Conservation (phyloP, 2,113 vertebrate genomes). For the Rhynchopsitta pachyrhyncha region DNA sequence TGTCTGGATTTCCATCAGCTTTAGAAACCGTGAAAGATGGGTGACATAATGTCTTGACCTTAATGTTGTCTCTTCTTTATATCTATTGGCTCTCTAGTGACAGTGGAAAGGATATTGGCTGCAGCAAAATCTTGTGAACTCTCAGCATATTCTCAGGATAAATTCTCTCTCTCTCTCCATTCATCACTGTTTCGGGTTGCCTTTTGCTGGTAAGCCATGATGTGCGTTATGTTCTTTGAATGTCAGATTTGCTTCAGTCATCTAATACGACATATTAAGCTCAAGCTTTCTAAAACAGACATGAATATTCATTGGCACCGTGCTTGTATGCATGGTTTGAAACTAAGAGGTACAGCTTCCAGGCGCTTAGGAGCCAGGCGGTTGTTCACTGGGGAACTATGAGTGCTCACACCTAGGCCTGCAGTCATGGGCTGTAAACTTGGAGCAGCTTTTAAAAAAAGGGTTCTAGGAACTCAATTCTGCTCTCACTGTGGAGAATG, state of each 20-base stretch:
- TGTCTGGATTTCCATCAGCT: not conserved
- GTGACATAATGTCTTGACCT: not conserved
- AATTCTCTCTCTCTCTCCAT: not conserved
- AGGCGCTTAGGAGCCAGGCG: not conserved
- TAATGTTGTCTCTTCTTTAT: not conserved
- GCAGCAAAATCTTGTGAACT: not conserved
- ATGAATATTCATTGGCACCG: not conserved
- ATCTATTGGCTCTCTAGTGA: not conserved
- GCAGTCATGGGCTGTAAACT: not conserved
- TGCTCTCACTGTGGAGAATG: not conserved
- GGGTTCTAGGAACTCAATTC: not conserved
- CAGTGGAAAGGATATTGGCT: not conserved
- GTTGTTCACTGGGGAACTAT: not conserved
- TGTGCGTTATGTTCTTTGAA: not conserved
- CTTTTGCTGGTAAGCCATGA: not conserved
- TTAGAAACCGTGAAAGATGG: not conserved
- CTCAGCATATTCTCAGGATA: not conserved
- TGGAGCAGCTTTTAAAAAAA: not conserved
- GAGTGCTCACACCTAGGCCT: not conserved
- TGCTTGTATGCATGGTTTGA: not conserved
- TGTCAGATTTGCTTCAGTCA: not conserved
- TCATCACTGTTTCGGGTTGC: not conserved
- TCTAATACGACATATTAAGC: not conserved
- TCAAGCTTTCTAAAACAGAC: not conserved
- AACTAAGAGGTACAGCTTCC: not conserved